phyloP scores from a whole-genome alignment of 2,888 invertebrate species.

The Idaea straminata region DNA sequence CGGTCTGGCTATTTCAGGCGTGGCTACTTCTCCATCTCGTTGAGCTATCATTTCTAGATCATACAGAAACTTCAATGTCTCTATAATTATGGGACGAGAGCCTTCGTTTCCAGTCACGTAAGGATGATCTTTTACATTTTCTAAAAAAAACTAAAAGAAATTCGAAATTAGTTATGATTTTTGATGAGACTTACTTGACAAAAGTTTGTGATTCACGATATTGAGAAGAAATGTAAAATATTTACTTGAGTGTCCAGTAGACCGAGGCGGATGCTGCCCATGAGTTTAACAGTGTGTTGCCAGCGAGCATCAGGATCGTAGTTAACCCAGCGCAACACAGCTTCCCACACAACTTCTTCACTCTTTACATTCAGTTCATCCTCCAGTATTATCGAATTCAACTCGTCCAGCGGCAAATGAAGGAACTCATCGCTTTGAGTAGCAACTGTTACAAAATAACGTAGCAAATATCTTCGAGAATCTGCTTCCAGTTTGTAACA shows the following conservation, averaged over 20 bases:
- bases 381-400: constrained; percentile 87
- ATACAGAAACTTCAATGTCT: constrained; percentile 94
- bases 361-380: constrained; percentile 93
- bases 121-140: constrained; percentile 92
- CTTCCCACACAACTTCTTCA: constrained; percentile 93
- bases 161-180: neutral
- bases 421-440: constrained; percentile 87
- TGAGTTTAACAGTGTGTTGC: constrained; percentile 86
- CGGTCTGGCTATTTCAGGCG: constrained; percentile 90
- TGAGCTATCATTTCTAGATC: constrained; percentile 93
- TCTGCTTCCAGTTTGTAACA: constrained; percentile 85
- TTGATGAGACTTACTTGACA: neutral
- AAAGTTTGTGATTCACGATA: neutral
- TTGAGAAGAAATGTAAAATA: neutral
- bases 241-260: constrained; percentile 87
- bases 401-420: constrained; percentile 85
- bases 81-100: constrained; percentile 93
- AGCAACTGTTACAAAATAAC: constrained; percentile 87
- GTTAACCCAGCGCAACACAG: constrained; percentile 93
- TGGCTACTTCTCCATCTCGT: constrained; percentile 89
- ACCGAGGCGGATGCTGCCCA: constrained; percentile 90
- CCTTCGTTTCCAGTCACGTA: constrained; percentile 91
- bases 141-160: constrained; percentile 87
- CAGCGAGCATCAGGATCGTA: constrained; percentile 86
- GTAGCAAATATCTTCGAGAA: constrained; percentile 85